Percentiles rank a stretch among this genome's conserved stretches.
Conservation (phyloP, 2,797 vertebrate genomes). For the Pogonophryne albipinna region DNA sequence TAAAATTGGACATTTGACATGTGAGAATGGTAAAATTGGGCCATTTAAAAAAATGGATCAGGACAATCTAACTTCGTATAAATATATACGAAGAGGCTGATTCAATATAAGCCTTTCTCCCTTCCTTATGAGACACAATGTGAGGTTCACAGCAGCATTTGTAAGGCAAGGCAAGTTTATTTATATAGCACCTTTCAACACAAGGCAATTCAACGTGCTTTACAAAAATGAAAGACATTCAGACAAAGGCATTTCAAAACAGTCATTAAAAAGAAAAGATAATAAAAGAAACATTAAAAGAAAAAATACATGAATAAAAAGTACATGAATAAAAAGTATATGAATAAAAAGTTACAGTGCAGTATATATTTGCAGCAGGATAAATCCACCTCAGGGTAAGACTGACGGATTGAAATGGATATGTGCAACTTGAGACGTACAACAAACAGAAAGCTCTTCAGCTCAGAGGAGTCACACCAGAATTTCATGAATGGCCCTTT, state of each 20-base stretch:
- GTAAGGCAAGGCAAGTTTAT: too few species aligned
- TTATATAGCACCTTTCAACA: too few species aligned
- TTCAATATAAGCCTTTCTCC: neutral
- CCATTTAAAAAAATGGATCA: neutral
- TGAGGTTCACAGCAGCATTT: neutral
- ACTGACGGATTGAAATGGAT: slow-evolving; percentile 20
- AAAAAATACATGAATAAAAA: too few species aligned
- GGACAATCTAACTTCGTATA: neutral
- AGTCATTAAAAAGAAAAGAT: too few species aligned
- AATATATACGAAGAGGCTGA: neutral
- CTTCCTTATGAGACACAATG: neutral
- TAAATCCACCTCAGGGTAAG: slow-evolving; percentile 22
- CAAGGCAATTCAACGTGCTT: too few species aligned
- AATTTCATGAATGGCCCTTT: slow-evolving; percentile 35
- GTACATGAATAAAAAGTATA: too few species aligned
- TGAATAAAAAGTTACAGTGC: too few species aligned
- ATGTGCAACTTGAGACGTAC: slow-evolving; percentile 28
- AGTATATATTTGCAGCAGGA: slow-evolving; percentile 2
- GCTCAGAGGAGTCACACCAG: slow-evolving; percentile 26
- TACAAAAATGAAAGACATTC: too few species aligned
- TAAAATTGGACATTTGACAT: neutral
- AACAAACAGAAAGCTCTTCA: slow-evolving; percentile 18
- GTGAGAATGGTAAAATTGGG: rapidly evolving
- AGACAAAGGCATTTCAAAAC: too few species aligned
- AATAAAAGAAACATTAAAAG: too few species aligned